Evolutionary conservation across 2,797 vertebrate genomes (phyloP), one percentile per base, ranked within the genome.

Genomic region (Odontamblyopus rebecca): DNA sequence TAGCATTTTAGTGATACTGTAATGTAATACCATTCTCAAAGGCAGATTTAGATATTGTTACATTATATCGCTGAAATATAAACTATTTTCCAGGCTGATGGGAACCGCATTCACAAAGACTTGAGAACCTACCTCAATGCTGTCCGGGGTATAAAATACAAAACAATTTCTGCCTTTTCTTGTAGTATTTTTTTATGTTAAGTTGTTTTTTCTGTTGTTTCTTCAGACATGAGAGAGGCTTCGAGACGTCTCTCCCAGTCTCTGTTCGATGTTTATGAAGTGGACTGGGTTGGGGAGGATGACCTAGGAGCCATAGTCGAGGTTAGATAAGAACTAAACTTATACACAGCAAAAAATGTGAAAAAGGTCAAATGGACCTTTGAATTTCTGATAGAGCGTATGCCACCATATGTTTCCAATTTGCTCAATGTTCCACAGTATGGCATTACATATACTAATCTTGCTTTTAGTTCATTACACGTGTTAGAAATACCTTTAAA

Each of bases 141-240:
- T 0, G 94, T 98, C 56, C 95, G 94, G 96, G 96, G 97, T 98
- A 79, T 26, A 57, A 61, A 63, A 9, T 63, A 23, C 23, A 61
- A 67, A 16, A 38, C 12, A 9, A 18, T 67, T 67, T 67, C 62
- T 67, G 72, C 61, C 73, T 27, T 23, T 8, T 60, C 69, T 27
- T 80, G 67, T 60, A 64, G 73, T 71, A 30, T 74, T 72, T 71
- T 30, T 64, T 70, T 74, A 27, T 41, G 16, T 78, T 44, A 79
- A 0, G 48, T 2, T 6, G 0, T 8, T 19, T 5, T 73, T 32
- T 73, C 3, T 73, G 38, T 59, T 67, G 16, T 67, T 76, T 50
- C 71, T 54, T 72, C 86, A 98, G 97, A 95, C 79, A 98, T 98
- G 96, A 95, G 95, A 38, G 96, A 98, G 75, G 95, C 96, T 64